These are phyloP conservation scores for Montipora foliosa DNA, from an alignment of 64 coral and sea anemone genomes.

Conservation along the genomic window DNA sequence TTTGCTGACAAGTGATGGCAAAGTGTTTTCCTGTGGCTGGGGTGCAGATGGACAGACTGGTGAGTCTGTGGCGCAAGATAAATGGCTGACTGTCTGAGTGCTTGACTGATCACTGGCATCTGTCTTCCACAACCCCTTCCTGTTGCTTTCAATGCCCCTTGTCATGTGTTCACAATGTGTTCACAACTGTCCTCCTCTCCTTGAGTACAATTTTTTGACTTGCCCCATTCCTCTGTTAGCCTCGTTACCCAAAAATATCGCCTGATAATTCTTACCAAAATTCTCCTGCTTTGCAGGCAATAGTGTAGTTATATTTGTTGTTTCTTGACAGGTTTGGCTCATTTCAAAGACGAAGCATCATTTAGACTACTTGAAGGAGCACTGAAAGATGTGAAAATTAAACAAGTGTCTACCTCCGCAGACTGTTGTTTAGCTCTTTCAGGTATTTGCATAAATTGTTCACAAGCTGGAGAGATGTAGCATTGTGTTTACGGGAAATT, in stretches of 20 bases:
- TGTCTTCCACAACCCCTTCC: too few species aligned
- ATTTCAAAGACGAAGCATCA: slow-evolving; percentile 57
- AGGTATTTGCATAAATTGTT: slow-evolving; percentile 11
- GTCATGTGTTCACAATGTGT: too few species aligned
- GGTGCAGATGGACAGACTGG: slow-evolving; percentile 97
- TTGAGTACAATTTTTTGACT: too few species aligned
- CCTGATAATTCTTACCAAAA: too few species aligned
- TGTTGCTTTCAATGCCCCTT: too few species aligned
- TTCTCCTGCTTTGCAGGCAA: too few species aligned
- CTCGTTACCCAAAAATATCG: too few species aligned
- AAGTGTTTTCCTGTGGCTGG: slow-evolving; percentile 84
- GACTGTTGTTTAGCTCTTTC: slow-evolving; percentile 90
- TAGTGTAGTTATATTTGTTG: neutral
- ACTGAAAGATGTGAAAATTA: slow-evolving; percentile 57
- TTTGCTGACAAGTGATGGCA: slow-evolving; percentile 68
- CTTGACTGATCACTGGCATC: neutral
- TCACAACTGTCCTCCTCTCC: too few species aligned
- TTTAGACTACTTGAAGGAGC: slow-evolving; percentile 53
- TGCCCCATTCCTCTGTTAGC: too few species aligned
- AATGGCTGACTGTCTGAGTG: neutral
- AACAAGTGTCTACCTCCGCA: slow-evolving; percentile 70
- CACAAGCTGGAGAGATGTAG: too few species aligned
- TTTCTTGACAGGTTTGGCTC: slow-evolving; percentile 58
- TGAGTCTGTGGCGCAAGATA: neutral
- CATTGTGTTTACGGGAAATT: too few species aligned